A percentile compares a stretch with the other conserved stretches of the same genome.
These are phyloP conservation scores for Brenthis hecate DNA, from an alignment of 2,888 invertebrate species.

Conservation along the genomic window DNA sequence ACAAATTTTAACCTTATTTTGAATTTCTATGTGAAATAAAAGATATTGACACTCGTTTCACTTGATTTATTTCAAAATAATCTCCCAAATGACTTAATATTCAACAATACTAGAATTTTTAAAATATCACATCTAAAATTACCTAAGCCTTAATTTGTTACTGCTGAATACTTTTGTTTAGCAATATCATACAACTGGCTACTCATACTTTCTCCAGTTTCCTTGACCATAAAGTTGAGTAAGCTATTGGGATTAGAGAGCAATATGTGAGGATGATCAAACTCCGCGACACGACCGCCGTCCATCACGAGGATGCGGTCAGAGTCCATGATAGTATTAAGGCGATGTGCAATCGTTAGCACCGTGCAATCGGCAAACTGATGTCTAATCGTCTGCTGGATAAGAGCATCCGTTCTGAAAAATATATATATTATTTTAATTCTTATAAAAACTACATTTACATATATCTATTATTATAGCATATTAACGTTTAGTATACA, in stretches of 20 bases:
- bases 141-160: background rate
- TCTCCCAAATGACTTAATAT: no score
- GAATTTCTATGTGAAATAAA: no score
- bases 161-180: conserved; percentile 54
- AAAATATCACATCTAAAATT: background rate
- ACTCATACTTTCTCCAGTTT: conserved; percentile 82
- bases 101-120: no score
- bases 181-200: conserved; percentile 61
- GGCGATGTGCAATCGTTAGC: conserved; percentile 93
- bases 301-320: conserved; percentile 94
- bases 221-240: conserved; percentile 85
- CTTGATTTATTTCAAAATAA: no score
- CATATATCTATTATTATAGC: no score
- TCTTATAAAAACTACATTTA: background rate
- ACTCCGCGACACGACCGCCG: conserved; percentile 87
- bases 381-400: conserved; percentile 90
- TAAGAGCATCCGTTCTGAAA: conserved; percentile 85
- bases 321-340: conserved; percentile 96
- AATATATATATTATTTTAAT: background rate
- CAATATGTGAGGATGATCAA: conserved; percentile 85
- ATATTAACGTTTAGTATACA: no score
- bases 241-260: conserved; percentile 82
- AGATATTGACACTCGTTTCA: no score
- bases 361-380: conserved; percentile 92
- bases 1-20: no score